Evolutionary conservation across 2,797 vertebrate species (phyloP).

Genomic region (Masticophis lateralis): DNA sequence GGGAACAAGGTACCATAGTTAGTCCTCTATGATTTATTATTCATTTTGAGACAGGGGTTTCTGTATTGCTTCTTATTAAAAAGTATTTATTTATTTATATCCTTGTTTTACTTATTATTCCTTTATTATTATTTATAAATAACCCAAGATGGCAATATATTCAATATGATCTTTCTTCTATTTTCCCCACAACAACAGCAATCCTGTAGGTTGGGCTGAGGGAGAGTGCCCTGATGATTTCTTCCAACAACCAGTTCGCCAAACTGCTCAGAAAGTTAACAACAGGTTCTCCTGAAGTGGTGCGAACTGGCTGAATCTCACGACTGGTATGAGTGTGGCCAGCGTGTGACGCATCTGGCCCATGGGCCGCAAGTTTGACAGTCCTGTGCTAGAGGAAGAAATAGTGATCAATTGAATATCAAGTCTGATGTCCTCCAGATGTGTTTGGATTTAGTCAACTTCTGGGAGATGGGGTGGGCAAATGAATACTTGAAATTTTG

Average conservation of each 20-base stretch:
- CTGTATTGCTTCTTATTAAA: neutral
- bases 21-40: neutral
- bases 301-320: too few relatives aligned
- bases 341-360: too few relatives aligned
- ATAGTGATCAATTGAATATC: neutral
- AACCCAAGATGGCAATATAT: neutral
- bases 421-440: neutral
- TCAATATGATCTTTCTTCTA: neutral
- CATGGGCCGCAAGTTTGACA: too few relatives aligned
- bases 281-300: too few relatives aligned
- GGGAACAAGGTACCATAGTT: neutral
- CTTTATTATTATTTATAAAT: neutral
- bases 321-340: too few relatives aligned
- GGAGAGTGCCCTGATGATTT: neutral
- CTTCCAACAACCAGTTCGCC: too few relatives aligned
- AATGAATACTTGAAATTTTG: neutral
- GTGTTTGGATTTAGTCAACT: neutral
- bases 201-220: neutral
- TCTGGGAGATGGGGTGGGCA: neutral
- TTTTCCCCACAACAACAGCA: neutral
- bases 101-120: neutral
- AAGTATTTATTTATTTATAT: neutral
- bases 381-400: neutral
- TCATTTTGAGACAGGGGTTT: neutral
- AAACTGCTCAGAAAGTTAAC: too few relatives aligned